These are phyloP conservation scores for Caenorhabditis tropicalis DNA, from an alignment of 1,140 invertebrate genomes.

Conservation along the genomic window DNA sequence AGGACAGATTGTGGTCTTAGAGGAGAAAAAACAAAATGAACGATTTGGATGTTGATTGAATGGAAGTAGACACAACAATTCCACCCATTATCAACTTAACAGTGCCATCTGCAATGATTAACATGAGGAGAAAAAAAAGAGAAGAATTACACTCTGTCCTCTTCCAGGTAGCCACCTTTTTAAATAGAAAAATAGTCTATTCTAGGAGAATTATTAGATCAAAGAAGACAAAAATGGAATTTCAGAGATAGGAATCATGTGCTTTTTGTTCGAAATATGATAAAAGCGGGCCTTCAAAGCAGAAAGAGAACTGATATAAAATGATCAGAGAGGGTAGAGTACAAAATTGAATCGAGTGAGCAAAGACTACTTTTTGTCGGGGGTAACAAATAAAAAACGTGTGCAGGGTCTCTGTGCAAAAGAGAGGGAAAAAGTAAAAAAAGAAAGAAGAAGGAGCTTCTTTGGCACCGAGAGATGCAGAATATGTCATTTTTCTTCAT, in stretches of 20 bases:
- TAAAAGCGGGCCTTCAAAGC: background rate
- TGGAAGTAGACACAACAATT: background rate
- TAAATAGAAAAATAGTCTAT: background rate
- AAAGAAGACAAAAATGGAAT: background rate
- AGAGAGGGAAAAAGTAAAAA: background rate
- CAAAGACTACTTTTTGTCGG: background rate
- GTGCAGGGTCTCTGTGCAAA: background rate
- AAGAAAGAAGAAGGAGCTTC: background rate
- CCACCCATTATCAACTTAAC: background rate
- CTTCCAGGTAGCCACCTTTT: too few relatives aligned
- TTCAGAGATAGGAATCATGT: background rate
- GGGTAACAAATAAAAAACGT: background rate
- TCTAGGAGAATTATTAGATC: background rate
- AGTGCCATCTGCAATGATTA: background rate
- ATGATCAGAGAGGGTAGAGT: constrained; percentile 13
- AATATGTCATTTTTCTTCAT: background rate
- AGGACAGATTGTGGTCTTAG: background rate
- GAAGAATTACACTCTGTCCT: background rate
- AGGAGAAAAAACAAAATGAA: background rate
- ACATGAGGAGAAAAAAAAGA: too few relatives aligned
- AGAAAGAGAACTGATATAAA: background rate
- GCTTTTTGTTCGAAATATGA: background rate
- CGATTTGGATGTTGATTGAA: background rate
- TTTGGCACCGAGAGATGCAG: background rate
- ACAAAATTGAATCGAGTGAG: constrained; percentile 2